Evolutionary conservation across 2,113 vertebrate species (phyloP).

Genomic region (Capreolus pygargus): DNA sequence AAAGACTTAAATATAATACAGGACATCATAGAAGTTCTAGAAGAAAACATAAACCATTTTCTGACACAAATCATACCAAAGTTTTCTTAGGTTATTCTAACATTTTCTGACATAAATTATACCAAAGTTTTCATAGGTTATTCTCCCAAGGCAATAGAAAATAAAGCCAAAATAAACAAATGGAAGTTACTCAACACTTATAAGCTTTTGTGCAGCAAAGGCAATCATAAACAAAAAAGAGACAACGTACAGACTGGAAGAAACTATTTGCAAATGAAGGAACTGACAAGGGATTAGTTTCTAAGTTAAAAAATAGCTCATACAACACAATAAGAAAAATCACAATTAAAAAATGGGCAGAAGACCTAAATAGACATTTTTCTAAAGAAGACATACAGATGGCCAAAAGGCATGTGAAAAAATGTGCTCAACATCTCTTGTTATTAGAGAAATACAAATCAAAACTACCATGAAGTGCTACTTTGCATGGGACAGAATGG

Average conservation of each 20-base stretch:
- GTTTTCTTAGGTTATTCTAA: neutral
- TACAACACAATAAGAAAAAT: neutral
- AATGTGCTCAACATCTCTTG: no score
- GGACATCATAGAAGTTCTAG: neutral
- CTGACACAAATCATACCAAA: neutral
- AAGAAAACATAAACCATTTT: neutral
- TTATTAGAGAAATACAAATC: neutral
- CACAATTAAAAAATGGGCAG: neutral
- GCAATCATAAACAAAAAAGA: neutral
- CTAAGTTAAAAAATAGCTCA: neutral
- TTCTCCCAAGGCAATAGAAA: neutral
- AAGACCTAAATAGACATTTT: neutral
- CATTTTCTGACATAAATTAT: no score
- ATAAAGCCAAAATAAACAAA: neutral
- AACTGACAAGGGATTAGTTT: neutral
- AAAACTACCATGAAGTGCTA: neutral
- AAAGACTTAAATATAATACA: neutral
- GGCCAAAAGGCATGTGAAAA: no score
- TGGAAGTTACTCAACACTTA: neutral
- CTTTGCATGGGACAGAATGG: neutral
- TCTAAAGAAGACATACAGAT: no score
- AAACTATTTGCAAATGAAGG: neutral
- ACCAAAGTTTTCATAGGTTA: no score
- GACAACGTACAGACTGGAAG: neutral
- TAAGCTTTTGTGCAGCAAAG: neutral